These are phyloP conservation scores for Proales similis DNA, from an alignment of 1,140 invertebrate genomes.

Conservation along the genomic window DNA sequence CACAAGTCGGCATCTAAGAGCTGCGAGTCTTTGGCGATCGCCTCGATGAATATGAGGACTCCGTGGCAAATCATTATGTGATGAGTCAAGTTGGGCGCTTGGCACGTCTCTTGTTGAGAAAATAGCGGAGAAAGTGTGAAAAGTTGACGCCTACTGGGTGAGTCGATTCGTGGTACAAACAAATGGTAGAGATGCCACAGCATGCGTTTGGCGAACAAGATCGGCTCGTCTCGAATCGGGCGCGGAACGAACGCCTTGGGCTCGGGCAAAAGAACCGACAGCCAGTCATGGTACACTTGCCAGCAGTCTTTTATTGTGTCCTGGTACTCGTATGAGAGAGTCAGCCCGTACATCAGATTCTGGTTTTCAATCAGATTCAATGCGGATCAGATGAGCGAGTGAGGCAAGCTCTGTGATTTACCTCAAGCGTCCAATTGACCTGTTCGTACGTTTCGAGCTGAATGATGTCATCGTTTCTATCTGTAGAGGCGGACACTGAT, in stretches of 20 bases:
- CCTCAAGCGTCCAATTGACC: slow-evolving; percentile 31
- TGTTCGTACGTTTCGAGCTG: slow-evolving; percentile 14
- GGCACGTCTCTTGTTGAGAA: neutral
- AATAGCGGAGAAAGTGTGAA: neutral
- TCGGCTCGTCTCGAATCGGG: slow-evolving; percentile 77
- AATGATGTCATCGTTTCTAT: neutral
- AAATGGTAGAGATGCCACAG: slow-evolving; percentile 86
- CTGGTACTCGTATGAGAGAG: slow-evolving; percentile 76
- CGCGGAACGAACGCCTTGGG: slow-evolving; percentile 67
- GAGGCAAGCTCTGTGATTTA: no score
- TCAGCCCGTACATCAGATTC: slow-evolving; percentile 84
- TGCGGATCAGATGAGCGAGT: no score
- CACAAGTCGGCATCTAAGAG: slow-evolving; percentile 76
- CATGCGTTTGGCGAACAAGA: slow-evolving; percentile 81
- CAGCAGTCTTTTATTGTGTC: slow-evolving; percentile 91
- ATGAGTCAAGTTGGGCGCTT: slow-evolving; percentile 59
- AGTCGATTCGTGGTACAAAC: slow-evolving; percentile 79
- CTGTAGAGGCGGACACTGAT: neutral
- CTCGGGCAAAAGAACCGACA: slow-evolving; percentile 71
- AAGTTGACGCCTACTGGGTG: neutral
- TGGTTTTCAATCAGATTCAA: slow-evolving; percentile 43
- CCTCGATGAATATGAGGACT: slow-evolving; percentile 77
- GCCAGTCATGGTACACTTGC: slow-evolving; percentile 91
- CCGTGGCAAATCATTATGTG: slow-evolving; percentile 91
- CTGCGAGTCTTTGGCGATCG: slow-evolving; percentile 69